These are phyloP conservation scores for Dicyrtoma fusca DNA, from an alignment of 2,888 invertebrate genomes.

Conservation along the genomic window DNA sequence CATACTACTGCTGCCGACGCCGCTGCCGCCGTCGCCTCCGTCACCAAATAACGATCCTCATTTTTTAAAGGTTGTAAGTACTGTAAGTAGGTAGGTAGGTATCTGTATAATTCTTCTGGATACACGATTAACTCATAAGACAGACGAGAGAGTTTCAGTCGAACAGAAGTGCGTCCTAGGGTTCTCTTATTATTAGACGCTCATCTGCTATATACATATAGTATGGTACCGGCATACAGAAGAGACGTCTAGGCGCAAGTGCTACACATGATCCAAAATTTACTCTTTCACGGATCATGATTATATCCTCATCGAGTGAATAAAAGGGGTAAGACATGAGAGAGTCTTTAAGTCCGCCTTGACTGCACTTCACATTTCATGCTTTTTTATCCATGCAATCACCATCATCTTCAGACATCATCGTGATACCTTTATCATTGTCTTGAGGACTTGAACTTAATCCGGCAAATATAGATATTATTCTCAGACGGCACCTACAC, in stretches of 20 bases:
- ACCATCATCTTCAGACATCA: no score
- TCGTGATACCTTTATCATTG: no score
- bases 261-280: background rate
- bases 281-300: conserved; percentile 30
- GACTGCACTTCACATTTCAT: conserved; percentile 17
- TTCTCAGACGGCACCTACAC: no score
- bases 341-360: background rate
- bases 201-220: background rate
- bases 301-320: conserved; percentile 22
- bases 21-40: conserved; percentile 22
- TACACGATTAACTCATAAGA: background rate
- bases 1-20: background rate
- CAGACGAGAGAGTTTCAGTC: background rate
- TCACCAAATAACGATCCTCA: conserved; percentile 16
- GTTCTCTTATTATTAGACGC: no score
- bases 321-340: conserved; percentile 2
- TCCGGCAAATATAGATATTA: no score
- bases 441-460: no score
- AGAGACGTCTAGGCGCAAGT: no score
- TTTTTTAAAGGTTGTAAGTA: background rate
- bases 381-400: background rate
- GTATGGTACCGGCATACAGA: background rate
- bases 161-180: background rate
- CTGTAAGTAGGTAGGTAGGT: no score
- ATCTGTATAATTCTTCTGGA: no score